Evolutionary conservation across 2,797 vertebrate species (phyloP).

Genomic region (Dendrocincla fuliginosa): DNA sequence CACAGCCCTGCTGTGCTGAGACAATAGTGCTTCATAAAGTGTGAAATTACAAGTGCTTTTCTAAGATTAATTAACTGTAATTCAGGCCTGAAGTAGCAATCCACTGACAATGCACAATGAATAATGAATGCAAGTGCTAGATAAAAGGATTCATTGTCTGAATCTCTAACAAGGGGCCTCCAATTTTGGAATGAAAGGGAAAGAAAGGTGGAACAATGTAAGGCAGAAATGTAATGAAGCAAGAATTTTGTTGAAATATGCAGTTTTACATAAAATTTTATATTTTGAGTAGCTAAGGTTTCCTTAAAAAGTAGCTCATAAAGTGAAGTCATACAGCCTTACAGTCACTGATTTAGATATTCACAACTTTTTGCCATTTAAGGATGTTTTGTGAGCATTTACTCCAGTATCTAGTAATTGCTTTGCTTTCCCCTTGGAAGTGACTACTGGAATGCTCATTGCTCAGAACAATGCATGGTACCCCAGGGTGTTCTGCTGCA

Average conservation of each 20-base stretch:
- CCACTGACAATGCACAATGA: slow-evolving; percentile 58
- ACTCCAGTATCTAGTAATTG: background rate
- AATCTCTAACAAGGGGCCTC: slow-evolving; percentile 12
- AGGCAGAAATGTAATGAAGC: background rate
- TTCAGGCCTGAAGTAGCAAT: slow-evolving; percentile 59
- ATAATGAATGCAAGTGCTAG: slow-evolving; percentile 58
- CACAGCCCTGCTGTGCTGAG: background rate
- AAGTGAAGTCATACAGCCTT: background rate
- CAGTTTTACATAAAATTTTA: background rate
- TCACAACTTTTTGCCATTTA: background rate
- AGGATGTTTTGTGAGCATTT: background rate
- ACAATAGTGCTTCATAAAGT: slow-evolving; percentile 19
- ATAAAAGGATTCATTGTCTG: slow-evolving; percentile 65
- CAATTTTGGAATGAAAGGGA: background rate
- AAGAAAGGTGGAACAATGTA: background rate
- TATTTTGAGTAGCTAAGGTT: background rate
- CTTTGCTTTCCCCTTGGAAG: background rate
- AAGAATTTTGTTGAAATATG: background rate
- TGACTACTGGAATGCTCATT: background rate
- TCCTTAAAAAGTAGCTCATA: background rate
- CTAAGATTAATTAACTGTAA: slow-evolving; percentile 70
- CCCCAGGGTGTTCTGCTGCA: background rate
- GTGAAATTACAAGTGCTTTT: slow-evolving; percentile 52
- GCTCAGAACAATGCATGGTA: background rate
- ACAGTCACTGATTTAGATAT: background rate